Evolutionary conservation across 2,888 invertebrate genomes (phyloP).

Genomic region (Oconnorella tubifera): DNA sequence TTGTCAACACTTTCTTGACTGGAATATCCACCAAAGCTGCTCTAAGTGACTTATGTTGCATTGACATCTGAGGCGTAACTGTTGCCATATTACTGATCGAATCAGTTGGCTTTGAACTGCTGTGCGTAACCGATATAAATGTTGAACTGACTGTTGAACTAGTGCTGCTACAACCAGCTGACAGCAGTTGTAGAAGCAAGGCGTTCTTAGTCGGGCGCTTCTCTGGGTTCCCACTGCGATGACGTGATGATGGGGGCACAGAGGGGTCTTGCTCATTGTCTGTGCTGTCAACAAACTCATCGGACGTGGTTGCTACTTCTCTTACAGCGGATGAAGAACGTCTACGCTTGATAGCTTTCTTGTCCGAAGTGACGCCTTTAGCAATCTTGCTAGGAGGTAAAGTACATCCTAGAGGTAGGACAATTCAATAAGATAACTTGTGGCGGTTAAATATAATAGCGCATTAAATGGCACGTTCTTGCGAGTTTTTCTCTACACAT

Average conservation of each 20-base stretch:
- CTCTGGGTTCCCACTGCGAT: conserved; percentile 6
- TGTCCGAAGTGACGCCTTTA: not conserved
- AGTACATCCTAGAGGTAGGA: not conserved
- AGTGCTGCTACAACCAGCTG: conserved; percentile 21
- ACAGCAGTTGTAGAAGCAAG: conserved; percentile 47
- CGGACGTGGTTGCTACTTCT: conserved; percentile 8
- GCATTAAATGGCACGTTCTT: no score
- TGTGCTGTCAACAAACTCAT: conserved; percentile 19
- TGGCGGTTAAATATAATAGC: no score
- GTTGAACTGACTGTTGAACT: not conserved
- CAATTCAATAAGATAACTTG: no score
- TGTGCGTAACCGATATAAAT: not conserved
- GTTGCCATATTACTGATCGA: conserved; percentile 28
- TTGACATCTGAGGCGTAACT: conserved; percentile 9
- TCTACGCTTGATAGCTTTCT: not conserved
- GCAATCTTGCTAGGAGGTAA: not conserved
- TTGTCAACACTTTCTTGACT: no score
- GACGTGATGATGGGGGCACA: not conserved
- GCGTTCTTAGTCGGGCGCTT: conserved; percentile 44
- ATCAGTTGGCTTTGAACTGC: conserved; percentile 41
- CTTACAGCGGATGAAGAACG: not conserved
- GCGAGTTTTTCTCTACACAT: no score
- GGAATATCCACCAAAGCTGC: no score
- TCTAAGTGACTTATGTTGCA: no score
- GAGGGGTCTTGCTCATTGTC: conserved; percentile 3